phyloP scores from a whole-genome alignment of 2,888 invertebrate species.

The Villa cingulata region DNA sequence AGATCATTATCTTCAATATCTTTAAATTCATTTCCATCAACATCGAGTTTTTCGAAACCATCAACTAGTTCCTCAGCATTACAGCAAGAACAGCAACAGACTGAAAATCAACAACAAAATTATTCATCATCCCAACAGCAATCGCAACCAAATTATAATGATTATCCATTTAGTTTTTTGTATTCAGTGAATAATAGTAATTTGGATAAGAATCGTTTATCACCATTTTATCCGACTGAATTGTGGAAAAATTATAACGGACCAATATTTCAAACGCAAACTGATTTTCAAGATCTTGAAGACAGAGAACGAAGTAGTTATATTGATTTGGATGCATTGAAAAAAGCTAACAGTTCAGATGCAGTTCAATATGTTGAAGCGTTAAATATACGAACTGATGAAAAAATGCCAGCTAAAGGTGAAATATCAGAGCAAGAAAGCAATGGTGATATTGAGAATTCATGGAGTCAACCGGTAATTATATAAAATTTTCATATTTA shows the following conservation, averaged over 20 bases:
- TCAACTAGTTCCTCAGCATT: constrained; percentile 12
- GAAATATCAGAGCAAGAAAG: constrained; percentile 80
- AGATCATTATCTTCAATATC: neutral
- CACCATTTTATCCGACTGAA: constrained; percentile 13
- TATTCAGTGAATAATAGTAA: constrained; percentile 11
- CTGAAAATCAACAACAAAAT: constrained; percentile 10
- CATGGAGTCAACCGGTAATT: constrained; percentile 54
- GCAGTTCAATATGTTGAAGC: constrained; percentile 31
- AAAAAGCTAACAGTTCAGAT: constrained; percentile 21
- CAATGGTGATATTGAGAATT: constrained; percentile 61
- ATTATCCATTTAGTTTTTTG: constrained; percentile 25
- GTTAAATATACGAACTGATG: constrained; percentile 69
- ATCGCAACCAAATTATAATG: constrained; percentile 15
- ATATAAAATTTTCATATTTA: constrained; percentile 10
- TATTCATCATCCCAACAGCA: constrained; percentile 2
- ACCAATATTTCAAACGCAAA: constrained; percentile 8
- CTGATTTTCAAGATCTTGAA: constrained; percentile 24
- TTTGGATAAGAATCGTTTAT: constrained; percentile 8
- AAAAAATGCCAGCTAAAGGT: constrained; percentile 75
- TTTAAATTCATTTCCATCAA: constrained; percentile 3
- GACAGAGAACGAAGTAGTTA: constrained; percentile 30
- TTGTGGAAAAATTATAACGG: constrained; percentile 10
- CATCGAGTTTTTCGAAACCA: constrained; percentile 12
- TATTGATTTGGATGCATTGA: constrained; percentile 33
- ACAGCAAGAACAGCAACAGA: constrained; percentile 10